A percentile compares a stretch with the other conserved stretches of the same genome.
Conservation (phyloP, 2,797 vertebrate genomes). For the Rachycentron canadum region DNA sequence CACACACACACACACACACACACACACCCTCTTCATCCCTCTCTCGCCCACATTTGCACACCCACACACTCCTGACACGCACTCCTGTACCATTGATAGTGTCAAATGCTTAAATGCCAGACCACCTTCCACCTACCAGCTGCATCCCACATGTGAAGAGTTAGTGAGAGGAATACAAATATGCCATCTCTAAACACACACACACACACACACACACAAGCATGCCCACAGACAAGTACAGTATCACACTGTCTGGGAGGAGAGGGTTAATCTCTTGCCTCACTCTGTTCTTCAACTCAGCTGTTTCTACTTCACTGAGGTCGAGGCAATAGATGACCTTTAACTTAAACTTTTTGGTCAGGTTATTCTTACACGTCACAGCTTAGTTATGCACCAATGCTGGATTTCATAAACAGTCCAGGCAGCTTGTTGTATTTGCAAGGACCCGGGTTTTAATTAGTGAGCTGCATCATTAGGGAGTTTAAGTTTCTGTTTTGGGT, state of each 20-base stretch:
- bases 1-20: constrained; percentile 12
- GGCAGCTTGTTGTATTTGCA: constrained; percentile 24
- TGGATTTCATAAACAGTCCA: constrained; percentile 11
- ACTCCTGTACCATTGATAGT: constrained; percentile 59
- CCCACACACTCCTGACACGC: constrained; percentile 55
- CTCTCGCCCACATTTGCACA: constrained; percentile 40
- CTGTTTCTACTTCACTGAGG: constrained; percentile 29
- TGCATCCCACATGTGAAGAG: constrained; percentile 59
- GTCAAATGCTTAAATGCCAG: constrained; percentile 79
- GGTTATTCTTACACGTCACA: constrained; percentile 27
- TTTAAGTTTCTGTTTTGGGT: constrained; percentile 23
- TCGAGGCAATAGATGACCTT: constrained; percentile 64
- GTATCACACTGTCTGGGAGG: constrained; percentile 37
- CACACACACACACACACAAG: constrained; percentile 5
- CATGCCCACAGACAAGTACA: constrained; percentile 14
- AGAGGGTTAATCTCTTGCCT: constrained; percentile 51
- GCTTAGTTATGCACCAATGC: constrained; percentile 36
- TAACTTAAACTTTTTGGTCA: constrained; percentile 58
- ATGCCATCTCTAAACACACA: constrained; percentile 33
- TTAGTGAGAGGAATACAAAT: constrained; percentile 71
- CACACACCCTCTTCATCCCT: constrained; percentile 16
- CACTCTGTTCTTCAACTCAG: constrained; percentile 13
- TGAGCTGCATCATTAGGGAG: background rate
- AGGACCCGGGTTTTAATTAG: constrained; percentile 43
- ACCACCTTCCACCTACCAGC: constrained; percentile 72